Base-by-base conservation (phyloP, 1,140 invertebrate species). In the Drosophila yakuba region DNA sequence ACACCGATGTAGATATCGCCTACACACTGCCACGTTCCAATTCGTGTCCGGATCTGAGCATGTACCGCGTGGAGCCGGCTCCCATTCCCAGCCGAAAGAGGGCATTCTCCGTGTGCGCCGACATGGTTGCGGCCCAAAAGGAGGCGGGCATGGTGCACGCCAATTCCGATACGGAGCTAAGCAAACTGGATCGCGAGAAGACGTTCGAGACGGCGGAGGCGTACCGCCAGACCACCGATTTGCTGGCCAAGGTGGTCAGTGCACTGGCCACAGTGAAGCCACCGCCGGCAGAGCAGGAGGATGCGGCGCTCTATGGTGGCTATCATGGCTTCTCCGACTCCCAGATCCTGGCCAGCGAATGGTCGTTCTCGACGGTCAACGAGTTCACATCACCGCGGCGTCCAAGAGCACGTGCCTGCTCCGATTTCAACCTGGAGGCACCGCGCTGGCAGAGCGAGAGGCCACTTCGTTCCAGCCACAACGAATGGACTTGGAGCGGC, bases 151-250 rank as follows among this genome's bases (percentile, higher is more conserved):
- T 80, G 36, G 47, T 84, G 14, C 90, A 86, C 45, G 80, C 91
- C 56, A 94, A 95, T 57, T 97, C 96, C 4, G 96, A 97, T 81
- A 96, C 95, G 0, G 96, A 97, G 90, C 91, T 97, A 14, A 94
- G 95, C 75, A 94, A 95, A 25, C 96, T 97, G 61, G 96, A 97
- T 78, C 95, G 95, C 78, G 95, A 95, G 58, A 95, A 95, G 61
- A 97, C 96, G 1, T 97, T 97, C 86, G 86, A 83, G 64, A 93
- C 73, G 64, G 94, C 92, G 50, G 93, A 93, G 74, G 94, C 94
- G 14, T 94, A 95, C 63, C 93, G 96, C 1, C 95, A 96, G 79
- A 96, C 96, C 1, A 95, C 95, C 0, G 95, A 96, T 76, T 89
- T 97, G 14, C 86, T 97, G 44, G 95, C 96, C 1, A 94, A 95